These are phyloP conservation scores for Triplophysa bombifrons DNA, from an alignment of 2,797 vertebrate species.

Conservation along the genomic window DNA sequence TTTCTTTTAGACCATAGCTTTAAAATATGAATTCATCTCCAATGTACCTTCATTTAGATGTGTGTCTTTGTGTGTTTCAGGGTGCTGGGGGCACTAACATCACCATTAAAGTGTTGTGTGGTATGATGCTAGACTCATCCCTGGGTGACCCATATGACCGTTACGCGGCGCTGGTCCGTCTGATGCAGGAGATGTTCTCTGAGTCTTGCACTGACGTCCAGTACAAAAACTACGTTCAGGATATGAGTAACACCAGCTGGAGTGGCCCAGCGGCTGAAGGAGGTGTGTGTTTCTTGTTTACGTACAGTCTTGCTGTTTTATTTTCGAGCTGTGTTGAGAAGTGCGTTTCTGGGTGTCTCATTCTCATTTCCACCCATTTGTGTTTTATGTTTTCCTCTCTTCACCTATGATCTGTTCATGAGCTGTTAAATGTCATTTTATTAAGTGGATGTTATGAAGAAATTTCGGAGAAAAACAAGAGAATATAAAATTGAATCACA, in stretches of 20 bases:
- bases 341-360: background rate
- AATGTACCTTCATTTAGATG: background rate
- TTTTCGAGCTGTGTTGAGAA: background rate
- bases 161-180: constrained; percentile 62
- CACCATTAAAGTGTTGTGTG: constrained; percentile 73
- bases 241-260: constrained; percentile 73
- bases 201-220: constrained; percentile 64
- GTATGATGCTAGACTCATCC: constrained; percentile 66
- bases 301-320: background rate
- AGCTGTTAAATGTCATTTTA: too few species aligned
- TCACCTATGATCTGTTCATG: background rate
- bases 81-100: constrained; percentile 69
- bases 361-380: background rate
- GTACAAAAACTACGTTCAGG: constrained; percentile 65
- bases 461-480: too few species aligned
- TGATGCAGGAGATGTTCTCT: constrained; percentile 61
- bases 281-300: constrained; percentile 55
- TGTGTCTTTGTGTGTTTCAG: constrained; percentile 52
- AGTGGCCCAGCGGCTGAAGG: constrained; percentile 66
- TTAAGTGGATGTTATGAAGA: too few species aligned
- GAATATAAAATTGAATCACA: too few species aligned
- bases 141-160: constrained; percentile 65
- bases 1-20: too few species aligned
- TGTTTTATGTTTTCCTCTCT: background rate
- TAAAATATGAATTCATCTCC: too few species aligned